Evolutionary conservation across 1,140 invertebrate genomes (phyloP), one percentile per base, ranked within the genome.

Genomic region (Bilobella aurantiaca): DNA sequence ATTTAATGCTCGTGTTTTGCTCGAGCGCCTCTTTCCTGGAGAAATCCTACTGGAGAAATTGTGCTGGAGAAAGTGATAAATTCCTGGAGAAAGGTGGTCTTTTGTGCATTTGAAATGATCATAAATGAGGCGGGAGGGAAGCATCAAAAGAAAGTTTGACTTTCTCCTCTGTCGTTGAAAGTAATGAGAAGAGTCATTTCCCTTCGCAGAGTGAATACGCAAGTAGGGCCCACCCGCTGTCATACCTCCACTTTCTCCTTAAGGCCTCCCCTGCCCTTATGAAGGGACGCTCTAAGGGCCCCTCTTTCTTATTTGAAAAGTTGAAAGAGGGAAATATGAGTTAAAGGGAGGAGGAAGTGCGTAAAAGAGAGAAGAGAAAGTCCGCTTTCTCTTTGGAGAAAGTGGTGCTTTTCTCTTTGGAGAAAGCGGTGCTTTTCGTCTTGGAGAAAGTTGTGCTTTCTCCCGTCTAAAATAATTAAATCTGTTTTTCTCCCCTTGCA

Each of bases 401-500:
- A 42, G 37, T 8, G n/a, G 37, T 42, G n/a, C 8, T 42, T 12
- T 42, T 12, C 21, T 14, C 21, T 14, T 18, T 53, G 49, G 49
- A 53, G 25, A 23, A 14, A 5, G 21, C 49, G 21, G 5, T 23
- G 23, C 23, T 14, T 14, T 23, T 23, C 23, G 25, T 14, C 5
- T 12, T 53, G 5, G 49, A 53, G 37, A 42, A 42, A 42, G n/a
- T 42, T 53, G 12, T 53, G 14, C 49, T 5, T 53, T 5, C 49
- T 53, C n/a, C n/a, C n/a, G n/a, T n/a, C 8, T 12, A 42, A 12
- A n/a, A n/a, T 42, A n/a, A 42, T 42, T 42, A 42, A 8, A 42
- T 42, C n/a, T 42, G 8, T 53, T 53, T 53, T 23, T 53, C 3
- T 53, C 49, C 25, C 5, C 49, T 53, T 53, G 14, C 75, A 96